Base-by-base conservation (phyloP, 2,888 invertebrate species). In the Torymus tubicola region DNA sequence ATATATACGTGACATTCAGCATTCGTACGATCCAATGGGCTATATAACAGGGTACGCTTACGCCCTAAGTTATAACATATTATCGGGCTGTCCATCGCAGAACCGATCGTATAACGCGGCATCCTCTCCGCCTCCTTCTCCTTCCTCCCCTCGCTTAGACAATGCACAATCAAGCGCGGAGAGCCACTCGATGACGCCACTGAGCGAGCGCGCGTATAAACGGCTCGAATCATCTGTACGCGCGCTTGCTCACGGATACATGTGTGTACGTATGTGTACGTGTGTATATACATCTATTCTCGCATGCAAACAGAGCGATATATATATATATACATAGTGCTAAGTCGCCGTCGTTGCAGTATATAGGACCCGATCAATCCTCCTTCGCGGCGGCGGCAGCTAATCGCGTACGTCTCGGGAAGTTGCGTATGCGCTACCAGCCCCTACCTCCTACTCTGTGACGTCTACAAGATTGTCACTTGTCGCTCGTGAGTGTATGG, bases 31-130 rank as follows among this genome's bases (percentile, higher is more conserved):
- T 42, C 42, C 42, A 42, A 42, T 42, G 42, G 42, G 42, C 58
- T 8, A 55, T 67, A 67, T 53, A 61, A 8, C 72, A 12, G 53
- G 16, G 13, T n/a, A 2, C 21, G 24, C 14, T 42, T 42, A 8
- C 8, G 42, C 65, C 52, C 69, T 63, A 68, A 74, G 63, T 74
- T 69, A 76, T 55, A 72, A 71, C 67, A 60, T 18, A 71, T 80
- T 76, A 80, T 76, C 80, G 58, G 3, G 52, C 75, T 71, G 71
- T 76, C 71, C 50, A 70, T 67, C 80, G 80, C 81, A 77, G 77
- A 53, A 75, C 65, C 64, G 67, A 67, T 78, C 78, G 53, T 64
- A 61, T 42, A 72, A 55, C 67, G 64, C 16, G n/a, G 5, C 5
- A 1, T 42, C 14, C 11, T 18, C 31, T 42, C 14, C 11, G 14